phyloP scores from a whole-genome alignment of 2,113 vertebrate genomes.

The Ctenomys sociabilis region DNA sequence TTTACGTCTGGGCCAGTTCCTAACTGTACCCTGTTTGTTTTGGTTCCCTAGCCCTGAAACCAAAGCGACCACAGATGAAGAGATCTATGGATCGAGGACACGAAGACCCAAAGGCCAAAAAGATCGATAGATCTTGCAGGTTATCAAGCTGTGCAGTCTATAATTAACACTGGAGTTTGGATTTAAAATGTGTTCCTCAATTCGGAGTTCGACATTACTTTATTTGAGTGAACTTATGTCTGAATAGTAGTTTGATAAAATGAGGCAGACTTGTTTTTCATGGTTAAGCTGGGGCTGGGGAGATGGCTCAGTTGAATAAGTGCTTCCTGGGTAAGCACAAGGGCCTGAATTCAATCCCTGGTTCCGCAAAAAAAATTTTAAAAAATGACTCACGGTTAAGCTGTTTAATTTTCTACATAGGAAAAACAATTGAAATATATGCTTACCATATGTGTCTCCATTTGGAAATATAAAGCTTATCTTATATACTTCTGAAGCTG shows the following conservation, averaged over 20 bases:
- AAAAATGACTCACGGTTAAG: constrained; percentile 33
- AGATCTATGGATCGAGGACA: neutral
- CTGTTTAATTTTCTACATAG: constrained; percentile 53
- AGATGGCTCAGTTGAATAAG: too few relatives aligned
- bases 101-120: neutral
- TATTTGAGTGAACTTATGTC: constrained; percentile 31
- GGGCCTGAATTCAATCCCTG: too few relatives aligned
- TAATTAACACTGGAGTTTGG: neutral
- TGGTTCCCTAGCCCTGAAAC: neutral
- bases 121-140: neutral
- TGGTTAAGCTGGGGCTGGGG: constrained; percentile 45
- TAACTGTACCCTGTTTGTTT: neutral
- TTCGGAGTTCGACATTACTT: constrained; percentile 47
- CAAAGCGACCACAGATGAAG: neutral
- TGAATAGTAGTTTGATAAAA: constrained; percentile 26
- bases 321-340: too few relatives aligned
- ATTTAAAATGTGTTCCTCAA: constrained; percentile 36
- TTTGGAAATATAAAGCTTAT: constrained; percentile 88
- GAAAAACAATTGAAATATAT: constrained; percentile 65
- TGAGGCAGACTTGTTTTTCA: constrained; percentile 12
- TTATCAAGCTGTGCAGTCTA: neutral
- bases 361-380: too few relatives aligned
- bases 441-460: constrained; percentile 89
- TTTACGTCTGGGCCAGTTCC: neutral
- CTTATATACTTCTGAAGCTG: constrained; percentile 77